These are phyloP conservation scores for Ruditapes philippinarum DNA, from an alignment of 1,140 invertebrate species.

Conservation along the genomic window DNA sequence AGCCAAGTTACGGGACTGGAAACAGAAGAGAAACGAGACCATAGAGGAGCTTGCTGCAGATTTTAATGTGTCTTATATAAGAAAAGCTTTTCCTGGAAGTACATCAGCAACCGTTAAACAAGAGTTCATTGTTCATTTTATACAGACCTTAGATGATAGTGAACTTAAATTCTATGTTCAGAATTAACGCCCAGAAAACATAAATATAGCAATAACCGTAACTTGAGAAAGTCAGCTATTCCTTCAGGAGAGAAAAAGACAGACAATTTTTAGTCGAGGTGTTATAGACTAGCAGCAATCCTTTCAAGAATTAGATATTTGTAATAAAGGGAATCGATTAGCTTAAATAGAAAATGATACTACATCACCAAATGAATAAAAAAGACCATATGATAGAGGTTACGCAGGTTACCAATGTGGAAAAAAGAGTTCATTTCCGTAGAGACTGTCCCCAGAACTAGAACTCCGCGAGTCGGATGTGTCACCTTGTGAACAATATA, in stretches of 20 bases:
- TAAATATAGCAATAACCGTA: not conserved
- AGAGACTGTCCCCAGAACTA: not conserved
- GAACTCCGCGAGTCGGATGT: too few species aligned
- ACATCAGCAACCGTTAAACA: not conserved
- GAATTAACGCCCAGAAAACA: not conserved
- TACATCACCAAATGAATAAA: not conserved
- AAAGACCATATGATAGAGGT: not conserved
- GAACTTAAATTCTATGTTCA: too few species aligned
- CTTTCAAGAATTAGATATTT: not conserved
- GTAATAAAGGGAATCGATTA: not conserved
- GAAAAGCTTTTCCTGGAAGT: not conserved
- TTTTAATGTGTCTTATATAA: not conserved
- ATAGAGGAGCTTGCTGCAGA: not conserved
- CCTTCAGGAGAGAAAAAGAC: not conserved
- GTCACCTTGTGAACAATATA: too few species aligned
- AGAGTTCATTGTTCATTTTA: not conserved
- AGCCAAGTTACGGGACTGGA: not conserved
- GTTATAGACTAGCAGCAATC: not conserved
- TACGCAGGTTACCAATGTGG: too few species aligned
- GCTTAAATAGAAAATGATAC: not conserved
- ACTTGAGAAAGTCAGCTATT: not conserved
- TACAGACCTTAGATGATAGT: not conserved
- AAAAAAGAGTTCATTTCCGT: not conserved
- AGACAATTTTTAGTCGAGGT: too few species aligned
- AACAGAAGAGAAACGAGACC: not conserved